These are phyloP conservation scores for Urocynchramus pylzowi DNA, from an alignment of 2,113 vertebrate genomes.

Conservation along the genomic window DNA sequence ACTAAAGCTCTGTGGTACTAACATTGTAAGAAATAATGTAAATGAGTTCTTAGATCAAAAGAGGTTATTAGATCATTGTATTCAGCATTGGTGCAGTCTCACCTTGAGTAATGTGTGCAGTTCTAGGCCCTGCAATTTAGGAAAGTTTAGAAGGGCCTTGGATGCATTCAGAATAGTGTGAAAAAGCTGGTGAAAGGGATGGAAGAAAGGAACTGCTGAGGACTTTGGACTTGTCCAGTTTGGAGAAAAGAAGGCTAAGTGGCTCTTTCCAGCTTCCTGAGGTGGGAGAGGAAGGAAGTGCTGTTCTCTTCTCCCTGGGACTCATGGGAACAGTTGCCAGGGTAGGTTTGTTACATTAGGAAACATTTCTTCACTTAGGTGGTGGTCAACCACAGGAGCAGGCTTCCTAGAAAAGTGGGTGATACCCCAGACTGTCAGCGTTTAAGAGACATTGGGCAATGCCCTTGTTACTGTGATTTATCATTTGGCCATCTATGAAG, in stretches of 20 bases:
- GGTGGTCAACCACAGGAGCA: neutral
- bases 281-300: neutral
- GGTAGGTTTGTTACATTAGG: neutral
- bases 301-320: neutral
- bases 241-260: neutral
- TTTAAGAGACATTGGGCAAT: neutral
- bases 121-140: neutral
- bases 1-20: neutral
- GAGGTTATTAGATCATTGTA: too few relatives aligned
- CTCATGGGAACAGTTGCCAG: rapidly evolving
- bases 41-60: neutral
- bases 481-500: neutral
- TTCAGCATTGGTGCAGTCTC: neutral
- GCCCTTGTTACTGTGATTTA: neutral
- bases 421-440: neutral
- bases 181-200: neutral
- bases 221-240: neutral
- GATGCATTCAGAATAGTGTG: neutral
- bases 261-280: neutral
- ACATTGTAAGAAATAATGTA: neutral
- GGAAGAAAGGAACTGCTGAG: neutral
- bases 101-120: neutral
- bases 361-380: neutral
- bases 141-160: neutral
- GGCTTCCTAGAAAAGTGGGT: neutral